These are phyloP conservation scores for Platysteira castanea DNA, from an alignment of 2,113 vertebrate species.

Conservation along the genomic window DNA sequence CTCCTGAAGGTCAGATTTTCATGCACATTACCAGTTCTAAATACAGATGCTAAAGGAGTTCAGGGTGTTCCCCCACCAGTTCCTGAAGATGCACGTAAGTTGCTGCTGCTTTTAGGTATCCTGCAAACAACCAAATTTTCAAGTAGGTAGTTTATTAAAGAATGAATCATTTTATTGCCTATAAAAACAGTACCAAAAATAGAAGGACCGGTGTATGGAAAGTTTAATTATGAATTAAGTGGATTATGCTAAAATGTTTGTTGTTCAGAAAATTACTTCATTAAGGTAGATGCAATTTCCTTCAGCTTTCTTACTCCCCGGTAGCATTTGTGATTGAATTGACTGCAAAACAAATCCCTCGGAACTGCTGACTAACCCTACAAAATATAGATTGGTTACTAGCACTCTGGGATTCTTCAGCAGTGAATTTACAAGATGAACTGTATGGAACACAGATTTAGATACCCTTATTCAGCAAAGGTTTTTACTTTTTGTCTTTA, in stretches of 20 bases:
- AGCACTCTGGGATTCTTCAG: background rate
- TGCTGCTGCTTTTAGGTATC: background rate
- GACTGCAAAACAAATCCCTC: slow-evolving; percentile 25
- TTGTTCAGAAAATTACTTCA: slow-evolving; percentile 52
- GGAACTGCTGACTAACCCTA: slow-evolving; percentile 26
- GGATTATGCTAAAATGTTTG: slow-evolving; percentile 55
- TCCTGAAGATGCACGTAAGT: background rate
- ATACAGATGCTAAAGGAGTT: background rate
- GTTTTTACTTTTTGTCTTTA: background rate
- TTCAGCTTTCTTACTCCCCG: slow-evolving; percentile 10
- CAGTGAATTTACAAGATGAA: background rate
- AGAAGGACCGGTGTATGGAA: background rate
- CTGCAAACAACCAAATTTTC: background rate
- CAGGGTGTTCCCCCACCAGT: rapidly evolving
- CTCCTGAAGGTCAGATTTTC: background rate
- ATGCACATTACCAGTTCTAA: background rate
- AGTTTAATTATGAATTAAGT: slow-evolving; percentile 62
- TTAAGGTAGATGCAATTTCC: slow-evolving; percentile 55
- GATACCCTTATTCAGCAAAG: background rate
- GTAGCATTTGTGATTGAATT: slow-evolving; percentile 49
- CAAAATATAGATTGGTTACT: background rate
- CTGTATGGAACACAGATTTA: background rate
- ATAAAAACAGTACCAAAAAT: background rate
- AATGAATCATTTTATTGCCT: background rate
- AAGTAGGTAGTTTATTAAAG: background rate